Percentiles rank a stretch among this genome's conserved stretches.
These are phyloP conservation scores for Enteromius argenteus DNA, from an alignment of 2,797 vertebrate genomes.

Conservation along the genomic window DNA sequence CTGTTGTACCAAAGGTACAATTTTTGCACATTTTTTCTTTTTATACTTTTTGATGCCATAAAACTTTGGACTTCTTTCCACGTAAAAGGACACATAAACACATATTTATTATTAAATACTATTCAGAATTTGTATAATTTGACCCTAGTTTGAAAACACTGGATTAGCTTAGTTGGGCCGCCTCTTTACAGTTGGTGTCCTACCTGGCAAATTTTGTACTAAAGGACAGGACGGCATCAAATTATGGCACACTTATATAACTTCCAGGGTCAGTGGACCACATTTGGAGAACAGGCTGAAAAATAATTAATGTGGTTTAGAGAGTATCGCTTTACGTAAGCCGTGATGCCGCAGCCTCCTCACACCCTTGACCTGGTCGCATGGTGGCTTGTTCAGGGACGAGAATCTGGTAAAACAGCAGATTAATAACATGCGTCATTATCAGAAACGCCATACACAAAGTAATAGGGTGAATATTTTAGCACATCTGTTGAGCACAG, in stretches of 20 bases:
- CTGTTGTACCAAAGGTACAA: not conserved
- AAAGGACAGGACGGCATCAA: conserved; percentile 29
- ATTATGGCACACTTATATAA: conserved; percentile 72
- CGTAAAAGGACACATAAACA: not conserved
- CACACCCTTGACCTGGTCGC: conserved; percentile 46
- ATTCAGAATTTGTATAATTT: not conserved
- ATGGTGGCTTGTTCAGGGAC: not conserved
- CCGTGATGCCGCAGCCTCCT: not conserved
- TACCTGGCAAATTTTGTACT: not conserved
- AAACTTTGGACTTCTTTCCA: not conserved
- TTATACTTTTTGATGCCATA: not conserved
- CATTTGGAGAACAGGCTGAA: conserved; percentile 58
- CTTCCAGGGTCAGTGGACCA: conserved; percentile 70
- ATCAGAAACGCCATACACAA: not conserved
- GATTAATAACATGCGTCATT: conserved; percentile 17
- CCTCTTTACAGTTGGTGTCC: not conserved
- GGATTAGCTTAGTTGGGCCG: not conserved
- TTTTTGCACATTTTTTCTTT: not conserved
- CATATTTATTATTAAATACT: not conserved
- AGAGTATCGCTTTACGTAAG: conserved; percentile 67
- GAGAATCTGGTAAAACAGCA: not conserved
- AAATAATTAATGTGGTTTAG: conserved; percentile 56
- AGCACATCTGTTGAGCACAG: conserved; percentile 15
- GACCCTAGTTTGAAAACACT: not conserved
- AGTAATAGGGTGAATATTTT: not conserved